Conservation (phyloP, 2,888 invertebrate species). For the Trichopoda pennipes region DNA sequence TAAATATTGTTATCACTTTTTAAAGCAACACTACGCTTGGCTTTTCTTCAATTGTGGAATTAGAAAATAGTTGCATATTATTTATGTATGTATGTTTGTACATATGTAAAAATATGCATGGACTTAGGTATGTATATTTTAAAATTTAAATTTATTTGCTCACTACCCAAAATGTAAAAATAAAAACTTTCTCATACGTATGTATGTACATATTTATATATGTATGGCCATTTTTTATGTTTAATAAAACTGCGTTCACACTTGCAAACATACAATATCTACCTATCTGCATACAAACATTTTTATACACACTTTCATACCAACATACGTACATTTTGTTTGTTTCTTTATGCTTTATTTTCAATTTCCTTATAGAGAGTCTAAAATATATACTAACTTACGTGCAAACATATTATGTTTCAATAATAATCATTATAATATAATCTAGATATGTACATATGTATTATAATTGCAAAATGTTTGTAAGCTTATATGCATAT, state of each 20-base stretch:
- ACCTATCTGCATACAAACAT: background rate
- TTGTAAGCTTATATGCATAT: slow-evolving; percentile 16
- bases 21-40: no score
- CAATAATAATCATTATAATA: slow-evolving; percentile 40
- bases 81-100: background rate
- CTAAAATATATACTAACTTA: slow-evolving; percentile 20
- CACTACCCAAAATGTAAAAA: no score
- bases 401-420: slow-evolving; percentile 24
- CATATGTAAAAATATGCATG: no score
- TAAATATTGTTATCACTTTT: no score
- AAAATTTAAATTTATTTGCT: no score
- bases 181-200: background rate
- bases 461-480: background rate
- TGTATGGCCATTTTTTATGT: background rate
- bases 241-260: background rate
- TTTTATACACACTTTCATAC: background rate
- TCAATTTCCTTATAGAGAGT: slow-evolving; percentile 54
- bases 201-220: background rate
- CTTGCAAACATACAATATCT: background rate
- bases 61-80: no score
- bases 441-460: no score
- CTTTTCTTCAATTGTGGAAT: no score
- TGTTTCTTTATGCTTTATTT: slow-evolving; percentile 51
- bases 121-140: background rate
- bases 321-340: slow-evolving; percentile 3